phyloP scores from a whole-genome alignment of 1,140 invertebrate genomes.

The Tetraneura akinire region DNA sequence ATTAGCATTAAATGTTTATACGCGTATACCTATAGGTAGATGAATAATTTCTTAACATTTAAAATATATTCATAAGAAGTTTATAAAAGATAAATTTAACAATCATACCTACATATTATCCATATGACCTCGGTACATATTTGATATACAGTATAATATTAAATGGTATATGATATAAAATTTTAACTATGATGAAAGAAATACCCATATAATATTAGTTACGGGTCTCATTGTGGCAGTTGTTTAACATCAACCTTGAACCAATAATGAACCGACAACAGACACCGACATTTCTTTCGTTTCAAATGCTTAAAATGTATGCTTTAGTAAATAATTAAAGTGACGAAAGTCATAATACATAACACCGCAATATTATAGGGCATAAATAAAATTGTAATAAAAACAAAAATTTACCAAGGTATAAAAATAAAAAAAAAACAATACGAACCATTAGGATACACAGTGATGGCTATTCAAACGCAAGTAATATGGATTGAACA shows the following conservation, averaged over 20 bases:
- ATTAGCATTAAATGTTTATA: no score
- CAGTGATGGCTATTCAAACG: no score
- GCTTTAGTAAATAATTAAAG: no score
- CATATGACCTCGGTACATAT: constrained; percentile 12
- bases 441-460: not conserved
- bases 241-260: constrained; percentile 27
- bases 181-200: not conserved
- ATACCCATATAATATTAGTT: constrained; percentile 15
- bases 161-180: not conserved
- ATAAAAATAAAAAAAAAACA: no score
- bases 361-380: not conserved
- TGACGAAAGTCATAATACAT: no score
- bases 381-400: not conserved
- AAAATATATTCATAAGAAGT: no score
- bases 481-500: not conserved
- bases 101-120: constrained; percentile 8
- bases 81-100: not conserved
- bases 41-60: no score
- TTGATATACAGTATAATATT: no score
- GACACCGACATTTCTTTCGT: not conserved
- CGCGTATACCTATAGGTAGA: no score
- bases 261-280: not conserved
- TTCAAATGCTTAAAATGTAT: not conserved
- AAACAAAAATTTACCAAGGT: not conserved
- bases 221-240: constrained; percentile 14